Conservation (phyloP, 2,113 vertebrate genomes). For the Ictalurus punctatus region DNA sequence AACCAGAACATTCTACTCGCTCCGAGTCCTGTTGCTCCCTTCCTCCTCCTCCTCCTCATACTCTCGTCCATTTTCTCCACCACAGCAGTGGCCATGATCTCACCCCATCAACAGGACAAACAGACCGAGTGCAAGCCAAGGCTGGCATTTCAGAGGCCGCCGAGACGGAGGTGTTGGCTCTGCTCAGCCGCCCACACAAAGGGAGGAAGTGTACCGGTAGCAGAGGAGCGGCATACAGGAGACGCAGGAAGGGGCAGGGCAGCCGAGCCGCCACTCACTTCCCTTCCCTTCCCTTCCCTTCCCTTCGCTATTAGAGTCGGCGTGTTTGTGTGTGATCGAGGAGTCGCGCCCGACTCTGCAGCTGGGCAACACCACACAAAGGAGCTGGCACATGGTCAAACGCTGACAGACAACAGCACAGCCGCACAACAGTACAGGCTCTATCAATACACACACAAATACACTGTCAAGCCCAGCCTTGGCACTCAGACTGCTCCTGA, state of each 20-base stretch:
- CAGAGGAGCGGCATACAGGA: background rate
- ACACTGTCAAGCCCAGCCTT: slow-evolving; percentile 10
- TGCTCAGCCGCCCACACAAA: slow-evolving; percentile 67
- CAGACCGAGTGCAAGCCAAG: slow-evolving; percentile 15
- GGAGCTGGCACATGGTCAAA: slow-evolving; percentile 55
- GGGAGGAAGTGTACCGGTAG: slow-evolving; percentile 67
- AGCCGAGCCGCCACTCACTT: slow-evolving; percentile 58
- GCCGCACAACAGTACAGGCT: slow-evolving; percentile 27
- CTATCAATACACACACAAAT: slow-evolving; percentile 40
- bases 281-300: slow-evolving; percentile 45
- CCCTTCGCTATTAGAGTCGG: slow-evolving; percentile 68
- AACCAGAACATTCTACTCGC: background rate
- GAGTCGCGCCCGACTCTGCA: slow-evolving; percentile 49
- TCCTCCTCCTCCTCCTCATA: background rate
- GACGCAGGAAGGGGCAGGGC: slow-evolving; percentile 73
- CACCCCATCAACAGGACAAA: slow-evolving; percentile 34
- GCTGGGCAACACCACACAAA: slow-evolving; percentile 60
- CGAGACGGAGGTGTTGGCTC: slow-evolving; percentile 65
- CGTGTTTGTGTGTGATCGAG: slow-evolving; percentile 30
- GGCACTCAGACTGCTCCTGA: background rate
- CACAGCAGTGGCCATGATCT: slow-evolving; percentile 31
- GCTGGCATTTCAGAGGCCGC: slow-evolving; percentile 25
- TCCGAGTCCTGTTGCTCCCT: background rate
- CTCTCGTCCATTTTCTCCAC: slow-evolving; percentile 12
- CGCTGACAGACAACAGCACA: slow-evolving; percentile 1